Conservation (phyloP, 2,113 vertebrate genomes). For the Buteo buteo region DNA sequence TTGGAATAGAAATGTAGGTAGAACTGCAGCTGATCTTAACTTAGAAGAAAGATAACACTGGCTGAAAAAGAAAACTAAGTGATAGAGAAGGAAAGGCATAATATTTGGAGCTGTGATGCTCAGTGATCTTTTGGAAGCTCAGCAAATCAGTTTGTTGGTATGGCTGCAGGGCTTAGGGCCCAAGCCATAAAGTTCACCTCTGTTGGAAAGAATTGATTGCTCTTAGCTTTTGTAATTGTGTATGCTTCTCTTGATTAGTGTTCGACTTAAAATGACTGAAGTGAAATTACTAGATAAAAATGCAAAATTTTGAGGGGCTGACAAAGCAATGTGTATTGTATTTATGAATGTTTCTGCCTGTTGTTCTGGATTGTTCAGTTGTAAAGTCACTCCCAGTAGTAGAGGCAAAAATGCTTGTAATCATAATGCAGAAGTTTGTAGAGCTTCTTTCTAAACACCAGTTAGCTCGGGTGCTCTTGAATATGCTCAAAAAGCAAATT, state of each 20-base stretch:
- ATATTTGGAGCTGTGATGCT: background rate
- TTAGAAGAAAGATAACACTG: background rate
- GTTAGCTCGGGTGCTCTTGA: background rate
- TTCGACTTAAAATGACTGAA: background rate
- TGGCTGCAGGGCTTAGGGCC: background rate
- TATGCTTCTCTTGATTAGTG: background rate
- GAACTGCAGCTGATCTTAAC: background rate
- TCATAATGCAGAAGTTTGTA: background rate
- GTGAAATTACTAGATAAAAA: background rate
- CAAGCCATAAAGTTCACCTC: background rate
- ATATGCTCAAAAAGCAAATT: background rate
- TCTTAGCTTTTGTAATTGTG: background rate
- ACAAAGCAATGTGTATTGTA: background rate
- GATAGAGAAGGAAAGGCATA: background rate
- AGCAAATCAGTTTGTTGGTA: background rate
- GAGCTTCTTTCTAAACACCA: background rate
- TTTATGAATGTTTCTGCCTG: background rate
- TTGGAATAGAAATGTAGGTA: background rate
- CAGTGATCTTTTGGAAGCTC: background rate
- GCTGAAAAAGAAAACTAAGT: background rate
- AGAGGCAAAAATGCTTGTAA: background rate
- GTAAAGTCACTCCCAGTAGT: background rate
- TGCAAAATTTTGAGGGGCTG: background rate
- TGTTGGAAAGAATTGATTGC: background rate
- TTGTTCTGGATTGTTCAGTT: background rate